Percentiles rank a stretch among this genome's conserved stretches.
These are phyloP conservation scores for Cantharis rustica DNA, from an alignment of 2,888 invertebrate species.

Conservation along the genomic window DNA sequence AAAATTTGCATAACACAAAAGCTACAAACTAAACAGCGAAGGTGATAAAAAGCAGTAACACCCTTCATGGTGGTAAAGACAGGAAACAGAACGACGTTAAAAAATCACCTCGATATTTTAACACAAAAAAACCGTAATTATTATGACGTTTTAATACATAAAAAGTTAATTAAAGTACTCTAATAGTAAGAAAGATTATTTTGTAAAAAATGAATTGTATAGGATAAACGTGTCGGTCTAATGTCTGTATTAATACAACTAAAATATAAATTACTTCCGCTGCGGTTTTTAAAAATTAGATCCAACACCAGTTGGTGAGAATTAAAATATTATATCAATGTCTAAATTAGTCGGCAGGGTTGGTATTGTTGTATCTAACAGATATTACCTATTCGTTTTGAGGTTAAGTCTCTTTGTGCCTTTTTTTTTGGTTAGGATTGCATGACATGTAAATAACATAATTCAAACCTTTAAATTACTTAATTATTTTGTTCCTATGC, in stretches of 20 bases:
- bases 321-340: constrained; percentile 37
- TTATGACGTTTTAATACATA: constrained; percentile 11
- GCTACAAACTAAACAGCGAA: background rate
- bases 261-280: constrained; percentile 36
- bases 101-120: constrained; percentile 4
- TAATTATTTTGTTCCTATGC: background rate
- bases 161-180: constrained; percentile 21
- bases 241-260: constrained; percentile 36
- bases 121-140: constrained; percentile 7
- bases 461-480: background rate
- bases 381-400: background rate
- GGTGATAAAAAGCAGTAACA: background rate
- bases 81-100: constrained; percentile 4
- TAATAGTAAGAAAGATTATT: constrained; percentile 14
- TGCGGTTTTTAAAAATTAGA: constrained; percentile 29
- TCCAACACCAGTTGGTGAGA: constrained; percentile 32
- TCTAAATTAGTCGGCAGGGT: constrained; percentile 29
- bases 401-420: constrained; percentile 18
- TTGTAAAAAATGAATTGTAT: constrained; percentile 5
- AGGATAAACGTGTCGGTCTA: constrained; percentile 21
- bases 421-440: constrained; percentile 5
- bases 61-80: background rate
- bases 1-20: background rate
- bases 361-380: background rate
- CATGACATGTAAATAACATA: background rate